Evolutionary conservation across 1,140 invertebrate species (phyloP).

Genomic region (Druon quercuslanigerum): DNA sequence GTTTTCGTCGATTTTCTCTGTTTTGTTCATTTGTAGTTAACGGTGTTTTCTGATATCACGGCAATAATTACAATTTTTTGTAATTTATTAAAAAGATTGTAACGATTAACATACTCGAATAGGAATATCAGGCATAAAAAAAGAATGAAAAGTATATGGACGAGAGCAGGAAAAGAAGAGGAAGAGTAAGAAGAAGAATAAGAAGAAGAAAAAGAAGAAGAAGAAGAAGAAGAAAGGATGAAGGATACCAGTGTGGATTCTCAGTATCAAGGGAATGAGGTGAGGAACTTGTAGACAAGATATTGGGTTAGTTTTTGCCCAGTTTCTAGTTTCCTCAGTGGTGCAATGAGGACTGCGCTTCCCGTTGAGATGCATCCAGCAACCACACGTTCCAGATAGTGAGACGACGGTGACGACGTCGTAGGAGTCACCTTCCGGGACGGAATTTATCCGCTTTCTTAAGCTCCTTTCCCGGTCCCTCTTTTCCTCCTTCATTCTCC

Average conservation of each 20-base stretch:
- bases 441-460: conserved; percentile 29
- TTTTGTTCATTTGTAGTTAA: no score
- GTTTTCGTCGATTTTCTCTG: no score
- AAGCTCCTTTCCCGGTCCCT: conserved; percentile 8
- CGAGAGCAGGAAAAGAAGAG: no score
- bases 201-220: not conserved
- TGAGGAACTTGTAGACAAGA: conserved; percentile 47
- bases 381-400: conserved; percentile 53
- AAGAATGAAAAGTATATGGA: no score
- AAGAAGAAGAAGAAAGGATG: conserved; percentile 30
- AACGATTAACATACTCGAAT: no score
- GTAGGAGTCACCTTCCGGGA: conserved; percentile 28
- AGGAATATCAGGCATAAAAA: no score
- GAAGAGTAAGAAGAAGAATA: no score
- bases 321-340: conserved; percentile 63
- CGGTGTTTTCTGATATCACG: no score
- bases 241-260: conserved; percentile 49
- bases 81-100: no score
- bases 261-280: conserved; percentile 38
- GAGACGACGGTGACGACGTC: conserved; percentile 35
- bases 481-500: conserved; percentile 23
- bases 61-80: no score
- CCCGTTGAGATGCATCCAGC: conserved; percentile 47
- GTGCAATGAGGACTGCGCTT: conserved; percentile 61
- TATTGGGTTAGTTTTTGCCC: conserved; percentile 63